Percentiles rank a stretch among this genome's conserved stretches.
phyloP scores from a whole-genome alignment of 35 echinoderm and acorn worm species.

The Acanthaster planci region DNA sequence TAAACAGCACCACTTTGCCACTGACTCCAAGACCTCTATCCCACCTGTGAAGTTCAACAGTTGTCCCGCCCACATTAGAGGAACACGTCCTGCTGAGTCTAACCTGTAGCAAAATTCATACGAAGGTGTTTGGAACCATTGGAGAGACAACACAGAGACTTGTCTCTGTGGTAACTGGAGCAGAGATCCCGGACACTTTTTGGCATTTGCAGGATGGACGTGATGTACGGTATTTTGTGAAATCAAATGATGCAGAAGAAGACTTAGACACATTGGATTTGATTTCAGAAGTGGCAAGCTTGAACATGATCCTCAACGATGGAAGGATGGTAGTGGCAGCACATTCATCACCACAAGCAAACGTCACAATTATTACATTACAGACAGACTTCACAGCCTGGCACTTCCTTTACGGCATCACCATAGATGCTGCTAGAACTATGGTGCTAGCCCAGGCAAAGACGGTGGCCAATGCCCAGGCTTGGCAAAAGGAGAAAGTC shows the following conservation, averaged over 20 bases:
- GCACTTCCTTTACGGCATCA: constrained; percentile 79
- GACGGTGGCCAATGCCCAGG: constrained; percentile 67
- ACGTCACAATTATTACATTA: constrained; percentile 48
- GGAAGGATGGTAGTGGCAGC: constrained; percentile 21
- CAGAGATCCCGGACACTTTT: constrained; percentile 56
- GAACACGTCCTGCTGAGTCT: constrained; percentile 46
- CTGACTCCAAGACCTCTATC: not conserved
- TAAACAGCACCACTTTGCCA: constrained; percentile 56
- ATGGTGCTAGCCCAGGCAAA: constrained; percentile 71
- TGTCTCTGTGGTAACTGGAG: constrained; percentile 77
- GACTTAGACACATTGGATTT: constrained; percentile 66
- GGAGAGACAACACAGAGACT: constrained; percentile 42
- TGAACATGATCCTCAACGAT: constrained; percentile 28
- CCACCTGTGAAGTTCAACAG: constrained; percentile 39
- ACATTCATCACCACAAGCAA: constrained; percentile 22
- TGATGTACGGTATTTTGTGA: constrained; percentile 76
- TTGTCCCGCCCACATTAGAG: constrained; percentile 54
- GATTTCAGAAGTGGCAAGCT: constrained; percentile 33
- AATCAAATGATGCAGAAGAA: constrained; percentile 41
- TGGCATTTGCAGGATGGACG: constrained; percentile 56
- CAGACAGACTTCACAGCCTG: constrained; percentile 55
- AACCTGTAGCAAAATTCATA: constrained; percentile 39
- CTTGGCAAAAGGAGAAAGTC: constrained; percentile 76
- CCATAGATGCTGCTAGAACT: constrained; percentile 42
- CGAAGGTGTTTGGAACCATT: constrained; percentile 32